Conservation (phyloP, 2,888 invertebrate genomes). For the Eucera pruinosa region DNA sequence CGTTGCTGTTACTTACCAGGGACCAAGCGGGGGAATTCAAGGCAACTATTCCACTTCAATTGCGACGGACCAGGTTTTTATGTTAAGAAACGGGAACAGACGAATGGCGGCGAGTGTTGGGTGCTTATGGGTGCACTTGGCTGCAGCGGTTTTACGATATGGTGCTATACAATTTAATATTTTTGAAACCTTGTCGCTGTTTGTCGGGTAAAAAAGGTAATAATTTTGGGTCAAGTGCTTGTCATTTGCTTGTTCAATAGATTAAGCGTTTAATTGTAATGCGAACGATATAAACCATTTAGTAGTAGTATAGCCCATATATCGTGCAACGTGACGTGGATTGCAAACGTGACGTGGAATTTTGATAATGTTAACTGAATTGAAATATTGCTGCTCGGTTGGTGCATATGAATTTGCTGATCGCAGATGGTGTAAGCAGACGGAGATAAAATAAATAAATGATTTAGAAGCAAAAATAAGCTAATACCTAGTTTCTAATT, state of each 20-base stretch:
- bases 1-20: constrained; percentile 9
- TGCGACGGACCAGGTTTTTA: not conserved
- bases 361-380: too few relatives aligned
- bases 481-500: too few relatives aligned
- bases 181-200: not conserved
- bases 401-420: too few relatives aligned
- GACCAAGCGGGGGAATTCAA: not conserved
- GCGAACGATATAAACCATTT: too few relatives aligned
- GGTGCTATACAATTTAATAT: not conserved
- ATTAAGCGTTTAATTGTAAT: not conserved
- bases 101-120: not conserved
- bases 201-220: not conserved
- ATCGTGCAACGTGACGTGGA: too few relatives aligned
- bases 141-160: not conserved
- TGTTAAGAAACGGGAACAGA: not conserved
- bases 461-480: too few relatives aligned
- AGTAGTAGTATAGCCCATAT: too few relatives aligned
- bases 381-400: too few relatives aligned
- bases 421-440: too few relatives aligned
- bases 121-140: not conserved
- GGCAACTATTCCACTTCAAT: not conserved
- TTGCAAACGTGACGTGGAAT: too few relatives aligned
- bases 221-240: not conserved
- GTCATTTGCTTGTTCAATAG: too few relatives aligned
- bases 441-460: too few relatives aligned